Evolutionary conservation across 1,140 invertebrate genomes (phyloP), one percentile per base, ranked within the genome.

Genomic region (Lycorma delicatula): DNA sequence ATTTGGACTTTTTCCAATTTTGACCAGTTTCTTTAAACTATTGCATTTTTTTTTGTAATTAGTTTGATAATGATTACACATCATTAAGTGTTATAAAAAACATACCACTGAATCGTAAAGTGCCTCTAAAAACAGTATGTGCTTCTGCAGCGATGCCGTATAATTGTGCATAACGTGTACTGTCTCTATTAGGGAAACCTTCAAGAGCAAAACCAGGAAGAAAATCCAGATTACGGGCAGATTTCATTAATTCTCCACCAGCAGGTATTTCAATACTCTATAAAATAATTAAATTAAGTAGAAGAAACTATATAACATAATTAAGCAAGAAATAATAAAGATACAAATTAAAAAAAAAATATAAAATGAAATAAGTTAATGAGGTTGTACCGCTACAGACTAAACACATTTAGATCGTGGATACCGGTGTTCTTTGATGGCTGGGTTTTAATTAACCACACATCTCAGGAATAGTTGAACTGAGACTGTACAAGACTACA

Each of bases 181-280:
- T 98, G 68, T 99, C 96, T 59, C 97, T 78, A 75, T 99, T 99
- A 0, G 89, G 93, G 79, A 79, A 94, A 6, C 93, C 96, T 77
- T 99, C 95, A 16, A 99, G 75, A 23, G 92, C 90, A 68, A 99
- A 98, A 3, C 96, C 97, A 0, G 96, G 96, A 34, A 99, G 73
- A 68, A 98, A 99, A 65, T 94, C 81, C 18, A 98, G 74, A 1
- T 82, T 75, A 41, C 84, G 78, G 0, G 85, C 81, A 0, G 78
- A 74, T 0, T 92, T 85, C 82, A 99, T 86, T 2, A 99, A 73
- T 54, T 84, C 83, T 12, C 94, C 95, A 5, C 91, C 91, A 20
- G 63, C 81, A 0, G 83, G 77, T n/a, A 98, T 89, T 70, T 97
- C 89, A 0, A 97, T 84, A 47, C 92, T 79, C 86, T 89, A 64